Evolutionary conservation across 1,140 invertebrate species (phyloP).

Genomic region (Drosophila ficusphila): DNA sequence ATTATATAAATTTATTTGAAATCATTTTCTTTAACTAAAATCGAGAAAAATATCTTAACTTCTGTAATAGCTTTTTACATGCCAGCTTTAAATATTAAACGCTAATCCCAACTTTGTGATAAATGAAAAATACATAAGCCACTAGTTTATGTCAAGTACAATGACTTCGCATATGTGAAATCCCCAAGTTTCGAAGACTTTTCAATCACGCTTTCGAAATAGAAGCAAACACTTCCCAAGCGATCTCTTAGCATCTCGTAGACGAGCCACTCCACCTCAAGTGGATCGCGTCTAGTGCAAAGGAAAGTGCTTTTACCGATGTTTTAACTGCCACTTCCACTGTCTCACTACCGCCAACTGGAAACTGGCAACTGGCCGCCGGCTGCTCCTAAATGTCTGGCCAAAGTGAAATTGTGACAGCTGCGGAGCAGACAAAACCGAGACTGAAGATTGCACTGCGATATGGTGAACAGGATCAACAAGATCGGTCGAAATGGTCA

Average conservation of each 20-base stretch:
- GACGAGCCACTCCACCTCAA: constrained; percentile 12
- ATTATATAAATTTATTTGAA: no score
- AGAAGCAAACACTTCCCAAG: constrained; percentile 1
- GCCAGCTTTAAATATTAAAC: no score
- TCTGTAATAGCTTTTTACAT: no score
- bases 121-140: background rate
- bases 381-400: constrained; percentile 54
- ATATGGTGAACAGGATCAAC: background rate
- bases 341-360: background rate
- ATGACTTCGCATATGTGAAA: background rate
- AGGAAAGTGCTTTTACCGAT: constrained; percentile 55
- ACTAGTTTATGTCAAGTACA: background rate
- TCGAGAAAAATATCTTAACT: no score
- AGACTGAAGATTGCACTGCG: constrained; percentile 16
- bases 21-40: no score
- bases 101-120: background rate
- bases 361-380: background rate
- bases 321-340: constrained; percentile 31
- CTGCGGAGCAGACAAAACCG: constrained; percentile 60
- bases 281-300: constrained; percentile 16
- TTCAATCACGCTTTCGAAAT: constrained; percentile 6
- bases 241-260: constrained; percentile 43
- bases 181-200: background rate
- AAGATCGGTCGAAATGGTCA: background rate
- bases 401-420: constrained; percentile 73